Evolutionary conservation across 2,888 invertebrate species (phyloP), one percentile per base, ranked within the genome.

Genomic region (Nomada goodeniana): DNA sequence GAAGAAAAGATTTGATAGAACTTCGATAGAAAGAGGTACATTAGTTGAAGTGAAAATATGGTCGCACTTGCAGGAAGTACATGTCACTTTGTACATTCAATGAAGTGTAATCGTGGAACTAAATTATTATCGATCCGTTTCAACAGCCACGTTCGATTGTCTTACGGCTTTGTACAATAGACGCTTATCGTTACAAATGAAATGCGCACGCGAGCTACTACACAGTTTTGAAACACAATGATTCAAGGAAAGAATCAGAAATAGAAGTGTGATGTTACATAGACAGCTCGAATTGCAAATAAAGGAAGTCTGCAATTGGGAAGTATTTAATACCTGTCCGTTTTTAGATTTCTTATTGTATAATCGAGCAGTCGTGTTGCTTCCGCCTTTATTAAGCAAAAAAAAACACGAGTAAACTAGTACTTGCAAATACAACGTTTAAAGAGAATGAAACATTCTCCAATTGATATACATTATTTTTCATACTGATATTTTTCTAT

Each of bases 251-350:
- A 57, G 57, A 18, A 20, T n/a, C n/a, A 29, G 60, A 29, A 20
- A 47, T 15, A 60, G 2, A 70, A 20, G n/a, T 26, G 20, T 7
- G 9, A n/a, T 29, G 7, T 69, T 69, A 23, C 36, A 55, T 18
- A n/a, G 20, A 7, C 23, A 10, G n/a, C 13, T 59, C 15, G 55
- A 7, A 42, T 59, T 20, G 55, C 13, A 42, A 69, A 69, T 26
- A 42, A 55, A 69, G 68, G 55, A 69, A 69, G 42, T 42, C 23
- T 26, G 23, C 55, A 69, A 57, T 44, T 69, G 9, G 9, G 13
- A 44, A n/a, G n/a, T 13, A 23, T 9, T 57, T 18, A 42, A 42
- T 55, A 68, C 11, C 0, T 26, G 13, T 3, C 55, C 11, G 15
- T 18, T 13, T 42, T n/a, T 61, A 5, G 2, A 36, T 10, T 60